Conservation (phyloP, 2,888 invertebrate species). For the Acleris literana region DNA sequence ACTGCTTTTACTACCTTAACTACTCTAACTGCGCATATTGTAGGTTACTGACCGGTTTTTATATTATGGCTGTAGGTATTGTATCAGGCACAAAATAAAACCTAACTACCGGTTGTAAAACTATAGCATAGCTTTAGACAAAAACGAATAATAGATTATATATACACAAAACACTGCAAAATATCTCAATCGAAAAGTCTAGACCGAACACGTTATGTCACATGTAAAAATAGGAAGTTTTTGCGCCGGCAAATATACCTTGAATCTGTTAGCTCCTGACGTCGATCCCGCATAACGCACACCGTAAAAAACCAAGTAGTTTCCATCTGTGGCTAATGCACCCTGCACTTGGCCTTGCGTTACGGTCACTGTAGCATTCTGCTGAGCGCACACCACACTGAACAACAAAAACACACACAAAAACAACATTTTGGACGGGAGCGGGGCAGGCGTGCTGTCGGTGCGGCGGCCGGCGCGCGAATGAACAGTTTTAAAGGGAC, state of each 20-base stretch:
- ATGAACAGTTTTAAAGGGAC: constrained; percentile 1
- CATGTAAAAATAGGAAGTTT: not conserved
- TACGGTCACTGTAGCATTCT: constrained; percentile 56
- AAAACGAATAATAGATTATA: too few relatives aligned
- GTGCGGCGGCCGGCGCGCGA: constrained; percentile 34
- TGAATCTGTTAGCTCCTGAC: constrained; percentile 38
- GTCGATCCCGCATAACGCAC: constrained; percentile 60
- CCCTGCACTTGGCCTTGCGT: constrained; percentile 65
- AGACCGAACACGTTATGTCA: too few relatives aligned
- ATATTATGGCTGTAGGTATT: too few relatives aligned
- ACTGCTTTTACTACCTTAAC: too few relatives aligned
- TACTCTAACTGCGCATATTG: too few relatives aligned
- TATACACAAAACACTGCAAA: too few relatives aligned
- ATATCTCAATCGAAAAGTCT: too few relatives aligned
- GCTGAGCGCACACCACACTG: constrained; percentile 49
- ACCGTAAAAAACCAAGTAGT: constrained; percentile 63
- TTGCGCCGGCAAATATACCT: constrained; percentile 26
- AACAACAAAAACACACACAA: constrained; percentile 44
- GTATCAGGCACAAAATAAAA: too few relatives aligned
- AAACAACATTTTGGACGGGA: constrained; percentile 35
- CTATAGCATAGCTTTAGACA: too few relatives aligned
- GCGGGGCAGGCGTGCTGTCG: constrained; percentile 1
- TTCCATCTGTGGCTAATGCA: constrained; percentile 49
- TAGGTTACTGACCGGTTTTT: too few relatives aligned
- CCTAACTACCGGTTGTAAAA: too few relatives aligned